phyloP scores from a whole-genome alignment of 2,888 invertebrate species.

The Metalampra italica region DNA sequence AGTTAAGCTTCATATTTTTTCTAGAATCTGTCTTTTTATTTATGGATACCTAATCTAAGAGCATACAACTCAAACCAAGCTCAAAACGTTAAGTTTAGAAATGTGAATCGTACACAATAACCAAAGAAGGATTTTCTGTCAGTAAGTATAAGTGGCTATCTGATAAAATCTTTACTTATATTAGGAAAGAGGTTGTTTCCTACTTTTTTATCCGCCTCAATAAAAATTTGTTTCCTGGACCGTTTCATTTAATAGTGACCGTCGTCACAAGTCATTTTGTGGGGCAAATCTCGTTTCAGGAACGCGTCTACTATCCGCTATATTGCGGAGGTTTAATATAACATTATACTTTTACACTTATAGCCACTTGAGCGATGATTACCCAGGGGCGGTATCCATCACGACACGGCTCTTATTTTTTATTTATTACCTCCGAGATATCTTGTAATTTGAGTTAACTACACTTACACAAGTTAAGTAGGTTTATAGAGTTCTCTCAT shows the following conservation, averaged over 20 bases:
- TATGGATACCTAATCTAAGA: too few species aligned
- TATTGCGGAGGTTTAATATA: constrained; percentile 19
- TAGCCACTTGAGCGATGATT: constrained; percentile 43
- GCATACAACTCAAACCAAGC: too few species aligned
- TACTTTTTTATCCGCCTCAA: background rate
- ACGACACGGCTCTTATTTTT: constrained; percentile 49
- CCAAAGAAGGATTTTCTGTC: too few species aligned
- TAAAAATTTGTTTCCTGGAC: constrained; percentile 1
- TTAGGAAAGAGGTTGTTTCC: background rate
- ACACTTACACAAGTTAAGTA: background rate
- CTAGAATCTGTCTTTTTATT: constrained; percentile 3
- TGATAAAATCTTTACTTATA: background rate
- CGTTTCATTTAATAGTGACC: constrained; percentile 16
- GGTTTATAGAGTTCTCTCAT: background rate
- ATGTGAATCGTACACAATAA: too few species aligned
- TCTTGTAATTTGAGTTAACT: constrained; percentile 18
- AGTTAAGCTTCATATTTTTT: too few species aligned
- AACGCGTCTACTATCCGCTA: constrained; percentile 31
- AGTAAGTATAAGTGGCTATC: too few species aligned
- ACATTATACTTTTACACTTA: constrained; percentile 10
- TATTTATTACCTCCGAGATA: constrained; percentile 49
- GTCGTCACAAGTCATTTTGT: constrained; percentile 28
- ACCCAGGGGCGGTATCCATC: constrained; percentile 64
- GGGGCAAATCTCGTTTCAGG: constrained; percentile 33
- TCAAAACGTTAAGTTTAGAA: too few species aligned